These are phyloP conservation scores for Metallyticus violacea DNA, from an alignment of 2,888 invertebrate species.

Conservation along the genomic window DNA sequence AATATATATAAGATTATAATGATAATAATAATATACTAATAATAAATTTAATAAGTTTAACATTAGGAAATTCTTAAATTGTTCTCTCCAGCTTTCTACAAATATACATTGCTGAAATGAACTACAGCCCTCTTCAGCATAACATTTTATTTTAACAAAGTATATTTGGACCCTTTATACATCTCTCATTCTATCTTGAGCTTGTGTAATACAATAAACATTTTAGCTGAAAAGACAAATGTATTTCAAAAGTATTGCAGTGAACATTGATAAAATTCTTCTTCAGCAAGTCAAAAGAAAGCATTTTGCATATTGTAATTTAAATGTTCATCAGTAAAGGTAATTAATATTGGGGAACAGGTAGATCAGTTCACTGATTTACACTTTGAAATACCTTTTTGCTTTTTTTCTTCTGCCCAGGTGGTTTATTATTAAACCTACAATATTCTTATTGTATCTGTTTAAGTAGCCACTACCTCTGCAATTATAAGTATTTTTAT, in stretches of 20 bases:
- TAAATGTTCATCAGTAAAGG: neutral
- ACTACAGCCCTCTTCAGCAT: neutral
- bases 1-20: no score
- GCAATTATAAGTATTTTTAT: no score
- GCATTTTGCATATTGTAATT: neutral
- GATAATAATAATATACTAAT: neutral
- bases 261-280: neutral
- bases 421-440: neutral
- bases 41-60: neutral
- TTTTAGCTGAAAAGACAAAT: neutral
- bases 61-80: neutral
- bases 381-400: neutral
- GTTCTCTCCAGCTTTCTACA: neutral
- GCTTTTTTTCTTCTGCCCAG: neutral
- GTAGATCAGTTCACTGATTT: neutral
- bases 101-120: neutral
- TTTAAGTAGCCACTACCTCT: no score
- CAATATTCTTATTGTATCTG: no score
- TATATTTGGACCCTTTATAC: neutral
- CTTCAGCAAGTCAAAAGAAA: no score
- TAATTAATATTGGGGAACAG: neutral
- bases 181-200: neutral
- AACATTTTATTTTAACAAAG: neutral
- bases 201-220: neutral
- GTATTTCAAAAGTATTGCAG: neutral